A percentile compares a stretch with the other conserved stretches of the same genome.
phyloP scores from a whole-genome alignment of 2,888 invertebrate genomes.

The Cantharis lateralis region DNA sequence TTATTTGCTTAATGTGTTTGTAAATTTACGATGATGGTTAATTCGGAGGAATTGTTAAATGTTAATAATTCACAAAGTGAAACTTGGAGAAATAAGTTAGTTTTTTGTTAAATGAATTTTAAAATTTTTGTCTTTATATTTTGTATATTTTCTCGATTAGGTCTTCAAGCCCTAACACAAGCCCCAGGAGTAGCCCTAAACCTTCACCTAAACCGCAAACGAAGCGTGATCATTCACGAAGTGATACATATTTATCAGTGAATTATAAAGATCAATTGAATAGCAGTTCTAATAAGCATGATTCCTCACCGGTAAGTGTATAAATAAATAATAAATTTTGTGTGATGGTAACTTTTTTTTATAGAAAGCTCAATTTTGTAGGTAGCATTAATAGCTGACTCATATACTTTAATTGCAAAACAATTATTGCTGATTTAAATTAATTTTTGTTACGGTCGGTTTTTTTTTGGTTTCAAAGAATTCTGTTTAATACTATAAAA shows the following conservation, averaged over 20 bases:
- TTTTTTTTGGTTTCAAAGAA: neutral
- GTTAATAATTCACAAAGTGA: slow-evolving; percentile 18
- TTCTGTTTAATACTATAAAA: neutral
- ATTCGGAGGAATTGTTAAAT: slow-evolving; percentile 13
- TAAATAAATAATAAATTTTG: neutral
- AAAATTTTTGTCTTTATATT: neutral
- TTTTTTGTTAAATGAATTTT: neutral
- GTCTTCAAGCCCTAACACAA: slow-evolving; percentile 52
- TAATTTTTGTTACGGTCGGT: neutral
- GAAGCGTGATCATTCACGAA: slow-evolving; percentile 49
- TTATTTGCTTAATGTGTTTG: neutral
- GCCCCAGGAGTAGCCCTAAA: slow-evolving; percentile 59
- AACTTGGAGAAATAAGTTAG: slow-evolving; percentile 21
- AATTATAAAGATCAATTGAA: slow-evolving; percentile 26
- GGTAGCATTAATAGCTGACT: neutral
- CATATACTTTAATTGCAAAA: neutral
- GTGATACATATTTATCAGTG: slow-evolving; percentile 39
- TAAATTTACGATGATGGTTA: slow-evolving; percentile 15
- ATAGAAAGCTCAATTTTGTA: neutral
- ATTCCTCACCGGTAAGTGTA: slow-evolving; percentile 25
- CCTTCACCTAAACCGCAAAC: slow-evolving; percentile 58
- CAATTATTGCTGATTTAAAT: neutral
- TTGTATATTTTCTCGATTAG: slow-evolving; percentile 31
- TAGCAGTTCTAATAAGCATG: slow-evolving; percentile 19
- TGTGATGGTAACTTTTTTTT: neutral